These are phyloP conservation scores for Himantopus leucocephalus DNA, from an alignment of 2,113 vertebrate genomes.

Conservation along the genomic window DNA sequence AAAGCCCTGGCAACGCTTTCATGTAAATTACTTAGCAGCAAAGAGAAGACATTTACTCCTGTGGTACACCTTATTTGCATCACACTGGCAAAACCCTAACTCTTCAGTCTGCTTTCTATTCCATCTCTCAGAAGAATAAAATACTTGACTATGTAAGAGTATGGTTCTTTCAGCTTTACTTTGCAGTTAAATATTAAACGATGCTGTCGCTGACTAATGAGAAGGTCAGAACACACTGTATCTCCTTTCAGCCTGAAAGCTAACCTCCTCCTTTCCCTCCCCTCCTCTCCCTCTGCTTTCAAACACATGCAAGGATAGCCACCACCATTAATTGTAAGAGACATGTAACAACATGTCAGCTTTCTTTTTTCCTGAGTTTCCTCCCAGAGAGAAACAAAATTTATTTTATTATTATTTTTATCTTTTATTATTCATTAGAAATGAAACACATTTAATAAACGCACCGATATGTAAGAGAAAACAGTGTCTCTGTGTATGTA, in stretches of 20 bases:
- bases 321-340: not conserved
- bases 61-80: slow-evolving; percentile 5
- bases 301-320: not conserved
- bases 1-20: slow-evolving; percentile 1
- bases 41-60: slow-evolving; percentile 22
- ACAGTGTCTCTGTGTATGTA: not conserved
- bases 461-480: not conserved
- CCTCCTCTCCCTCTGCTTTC: not conserved
- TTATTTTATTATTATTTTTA: not conserved
- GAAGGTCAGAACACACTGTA: slow-evolving; percentile 36
- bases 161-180: not conserved
- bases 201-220: not conserved
- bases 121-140: not conserved
- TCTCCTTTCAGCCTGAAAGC: slow-evolving; percentile 11
- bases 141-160: not conserved
- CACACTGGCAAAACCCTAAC: not conserved
- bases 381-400: not conserved
- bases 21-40: not conserved
- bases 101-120: not conserved
- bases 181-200: slow-evolving; percentile 36
- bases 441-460: not conserved
- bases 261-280: not conserved
- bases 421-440: not conserved
- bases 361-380: not conserved
- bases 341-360: not conserved